These are phyloP conservation scores for Mixornis gularis DNA, from an alignment of 2,113 vertebrate species.

Conservation along the genomic window DNA sequence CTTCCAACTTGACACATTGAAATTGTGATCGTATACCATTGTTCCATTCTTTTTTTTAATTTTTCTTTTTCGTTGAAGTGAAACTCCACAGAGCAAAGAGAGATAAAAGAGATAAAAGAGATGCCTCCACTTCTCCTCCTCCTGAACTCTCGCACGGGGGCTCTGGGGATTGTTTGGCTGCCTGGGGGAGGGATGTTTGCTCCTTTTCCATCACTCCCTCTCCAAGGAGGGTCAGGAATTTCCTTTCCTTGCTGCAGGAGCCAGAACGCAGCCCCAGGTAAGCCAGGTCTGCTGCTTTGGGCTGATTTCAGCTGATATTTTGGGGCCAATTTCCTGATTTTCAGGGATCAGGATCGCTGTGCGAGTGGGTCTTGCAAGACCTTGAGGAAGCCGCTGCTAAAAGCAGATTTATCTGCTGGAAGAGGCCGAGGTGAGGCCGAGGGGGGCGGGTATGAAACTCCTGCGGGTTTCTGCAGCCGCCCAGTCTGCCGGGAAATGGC, in stretches of 20 bases:
- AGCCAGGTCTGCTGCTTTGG: background rate
- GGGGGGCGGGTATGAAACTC: background rate
- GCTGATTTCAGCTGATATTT: background rate
- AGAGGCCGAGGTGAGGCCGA: background rate
- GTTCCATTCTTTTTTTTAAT: background rate
- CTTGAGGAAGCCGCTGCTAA: background rate
- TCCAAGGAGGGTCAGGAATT: background rate
- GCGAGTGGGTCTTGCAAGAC: background rate
- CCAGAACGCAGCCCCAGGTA: background rate
- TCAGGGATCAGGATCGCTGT: accelerated
- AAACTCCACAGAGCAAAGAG: background rate
- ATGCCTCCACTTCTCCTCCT: background rate
- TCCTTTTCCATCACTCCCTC: background rate
- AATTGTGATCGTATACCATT: background rate
- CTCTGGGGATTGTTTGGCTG: background rate
- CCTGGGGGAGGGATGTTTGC: background rate
- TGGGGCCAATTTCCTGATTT: too few species aligned
- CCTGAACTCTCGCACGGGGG: too few species aligned
- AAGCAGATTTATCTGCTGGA: background rate
- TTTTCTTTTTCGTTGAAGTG: background rate
- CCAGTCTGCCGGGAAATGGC: background rate
- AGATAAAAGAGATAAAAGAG: background rate
- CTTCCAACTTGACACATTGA: background rate
- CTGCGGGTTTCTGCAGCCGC: background rate
- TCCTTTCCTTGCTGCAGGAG: background rate